phyloP scores from a whole-genome alignment of 2,113 vertebrate genomes.

The Melanotaenia duboulayi region DNA sequence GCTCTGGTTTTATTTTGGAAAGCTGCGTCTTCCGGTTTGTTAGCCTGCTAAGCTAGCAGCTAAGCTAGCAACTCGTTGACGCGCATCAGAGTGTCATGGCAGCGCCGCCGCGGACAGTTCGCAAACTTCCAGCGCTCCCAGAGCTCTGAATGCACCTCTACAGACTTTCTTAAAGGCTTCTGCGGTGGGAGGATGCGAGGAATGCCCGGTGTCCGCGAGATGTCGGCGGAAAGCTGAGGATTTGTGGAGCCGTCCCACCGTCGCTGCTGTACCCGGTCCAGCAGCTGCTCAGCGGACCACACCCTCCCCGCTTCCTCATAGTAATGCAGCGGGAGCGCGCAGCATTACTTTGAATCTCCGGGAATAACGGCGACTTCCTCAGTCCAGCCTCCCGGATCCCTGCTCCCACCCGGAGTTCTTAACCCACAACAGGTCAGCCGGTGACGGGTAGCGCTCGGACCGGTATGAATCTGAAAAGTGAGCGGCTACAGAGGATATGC shows the following conservation, averaged over 20 bases:
- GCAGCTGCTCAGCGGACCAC: constrained; percentile 77
- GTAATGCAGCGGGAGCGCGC: constrained; percentile 71
- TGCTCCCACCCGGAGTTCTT: not conserved
- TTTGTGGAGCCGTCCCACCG: constrained; percentile 7
- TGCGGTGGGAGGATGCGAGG: not conserved
- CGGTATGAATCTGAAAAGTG: constrained; percentile 59
- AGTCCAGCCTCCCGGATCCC: not conserved
- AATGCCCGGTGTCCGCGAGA: not conserved
- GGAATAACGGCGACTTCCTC: constrained; percentile 65
- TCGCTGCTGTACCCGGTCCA: constrained; percentile 49
- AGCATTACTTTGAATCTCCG: constrained; percentile 56
- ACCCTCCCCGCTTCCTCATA: constrained; percentile 87
- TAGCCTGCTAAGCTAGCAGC: not conserved
- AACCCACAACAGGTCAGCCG: not conserved
- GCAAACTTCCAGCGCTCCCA: constrained; percentile 25
- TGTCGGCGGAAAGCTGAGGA: constrained; percentile 9
- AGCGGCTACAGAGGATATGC: constrained; percentile 42
- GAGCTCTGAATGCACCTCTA: constrained; percentile 7
- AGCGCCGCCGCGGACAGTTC: constrained; percentile 46
- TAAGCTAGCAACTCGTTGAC: constrained; percentile 56
- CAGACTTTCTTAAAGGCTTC: not conserved
- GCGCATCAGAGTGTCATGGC: constrained; percentile 73
- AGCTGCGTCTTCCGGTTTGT: constrained; percentile 5
- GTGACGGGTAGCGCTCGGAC: constrained; percentile 1
- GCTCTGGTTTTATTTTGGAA: constrained; percentile 65